phyloP scores from a whole-genome alignment of 2,113 vertebrate species.

The Xyliphius kryptos region DNA sequence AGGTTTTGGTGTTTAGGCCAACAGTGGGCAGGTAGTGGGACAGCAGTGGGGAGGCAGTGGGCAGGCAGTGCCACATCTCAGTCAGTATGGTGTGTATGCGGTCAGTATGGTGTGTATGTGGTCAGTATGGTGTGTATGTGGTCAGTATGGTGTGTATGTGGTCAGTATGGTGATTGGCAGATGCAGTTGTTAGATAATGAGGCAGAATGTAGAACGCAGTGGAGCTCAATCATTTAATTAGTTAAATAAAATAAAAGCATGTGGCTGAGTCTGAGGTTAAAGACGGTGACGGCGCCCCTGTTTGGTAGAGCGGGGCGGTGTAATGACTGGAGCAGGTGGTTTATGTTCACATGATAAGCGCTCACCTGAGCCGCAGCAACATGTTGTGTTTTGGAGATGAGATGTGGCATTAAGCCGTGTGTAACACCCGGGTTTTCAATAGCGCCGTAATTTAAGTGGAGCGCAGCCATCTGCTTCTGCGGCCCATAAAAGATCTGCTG shows the following conservation, averaged over 20 bases:
- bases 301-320: constrained; percentile 24
- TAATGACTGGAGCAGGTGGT: constrained; percentile 58
- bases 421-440: constrained; percentile 43
- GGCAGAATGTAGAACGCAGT: too few species aligned
- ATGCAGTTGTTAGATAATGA: background rate
- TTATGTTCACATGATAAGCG: constrained; percentile 30
- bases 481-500: constrained; percentile 27
- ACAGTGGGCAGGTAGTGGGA: too few species aligned
- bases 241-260: too few species aligned
- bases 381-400: constrained; percentile 46
- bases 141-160: too few species aligned
- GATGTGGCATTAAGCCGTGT: constrained; percentile 38
- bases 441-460: constrained; percentile 37
- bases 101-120: too few species aligned
- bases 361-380: constrained; percentile 30
- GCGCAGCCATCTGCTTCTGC: constrained; percentile 42
- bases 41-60: too few species aligned
- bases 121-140: too few species aligned
- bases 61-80: too few species aligned
- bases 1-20: too few species aligned
- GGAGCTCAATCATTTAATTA: too few species aligned
- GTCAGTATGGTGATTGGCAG: too few species aligned
- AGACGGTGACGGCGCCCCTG: constrained; percentile 24
- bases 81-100: too few species aligned
- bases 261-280: constrained; percentile 50